phyloP scores from a whole-genome alignment of 2,888 invertebrate species.

The Ctena decussata region DNA sequence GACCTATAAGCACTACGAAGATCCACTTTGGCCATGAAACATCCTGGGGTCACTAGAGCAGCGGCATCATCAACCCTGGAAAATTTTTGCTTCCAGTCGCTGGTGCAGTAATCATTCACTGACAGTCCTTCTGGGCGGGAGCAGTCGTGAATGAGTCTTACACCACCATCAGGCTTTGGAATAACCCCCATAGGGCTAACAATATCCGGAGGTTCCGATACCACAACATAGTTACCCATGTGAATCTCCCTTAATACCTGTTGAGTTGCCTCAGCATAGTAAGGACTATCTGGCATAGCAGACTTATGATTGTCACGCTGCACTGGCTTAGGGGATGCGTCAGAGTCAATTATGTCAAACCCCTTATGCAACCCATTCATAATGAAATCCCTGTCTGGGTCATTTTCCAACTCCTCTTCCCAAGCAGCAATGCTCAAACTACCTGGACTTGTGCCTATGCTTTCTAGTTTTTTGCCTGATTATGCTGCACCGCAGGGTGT shows the following conservation, averaged over 20 bases:
- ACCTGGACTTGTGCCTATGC: background rate
- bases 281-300: background rate
- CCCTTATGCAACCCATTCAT: background rate
- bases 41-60: background rate
- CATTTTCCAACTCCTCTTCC: constrained; percentile 3
- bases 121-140: background rate
- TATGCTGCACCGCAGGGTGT: background rate
- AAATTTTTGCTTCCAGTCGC: too few relatives aligned
- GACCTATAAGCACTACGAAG: constrained; percentile 12
- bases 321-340: background rate
- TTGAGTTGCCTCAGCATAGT: background rate
- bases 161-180: too few relatives aligned
- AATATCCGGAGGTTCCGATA: background rate
- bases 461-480: background rate
- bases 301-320: background rate
- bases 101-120: constrained; percentile 4
- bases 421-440: background rate
- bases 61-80: background rate
- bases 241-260: constrained; percentile 22
- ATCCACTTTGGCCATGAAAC: constrained; percentile 17
- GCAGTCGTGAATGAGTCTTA: constrained; percentile 30
- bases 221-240: constrained; percentile 17
- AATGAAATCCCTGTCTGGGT: background rate
- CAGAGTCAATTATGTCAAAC: constrained; percentile 19
- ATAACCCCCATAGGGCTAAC: constrained; percentile 23